phyloP scores from a whole-genome alignment of 2,888 invertebrate species.

The Luperina testacea region DNA sequence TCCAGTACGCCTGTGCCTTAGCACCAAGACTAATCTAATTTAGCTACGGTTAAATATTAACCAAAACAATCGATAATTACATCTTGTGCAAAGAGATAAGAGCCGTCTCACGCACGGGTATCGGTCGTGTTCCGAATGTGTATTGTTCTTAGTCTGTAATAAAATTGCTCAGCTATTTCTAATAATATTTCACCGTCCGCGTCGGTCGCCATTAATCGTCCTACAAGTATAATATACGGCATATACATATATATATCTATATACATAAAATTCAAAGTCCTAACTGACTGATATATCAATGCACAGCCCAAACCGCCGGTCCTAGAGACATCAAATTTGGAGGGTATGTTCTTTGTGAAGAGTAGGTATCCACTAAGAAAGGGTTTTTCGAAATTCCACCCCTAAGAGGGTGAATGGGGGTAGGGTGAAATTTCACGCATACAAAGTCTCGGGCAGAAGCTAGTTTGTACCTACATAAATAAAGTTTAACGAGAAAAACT shows the following conservation, averaged over 20 bases:
- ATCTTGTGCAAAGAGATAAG: constrained; percentile 67
- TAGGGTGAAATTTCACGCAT: no score
- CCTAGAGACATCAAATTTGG: no score
- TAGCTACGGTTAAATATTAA: constrained; percentile 66
- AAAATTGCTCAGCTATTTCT: constrained; percentile 44
- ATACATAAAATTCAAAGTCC: no score
- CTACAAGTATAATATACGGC: not conserved
- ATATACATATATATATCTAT: not conserved
- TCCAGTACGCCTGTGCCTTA: constrained; percentile 56
- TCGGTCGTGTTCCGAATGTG: constrained; percentile 56
- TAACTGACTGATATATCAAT: no score
- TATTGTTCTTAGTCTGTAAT: constrained; percentile 42
- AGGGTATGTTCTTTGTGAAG: no score
- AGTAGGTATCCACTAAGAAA: no score
- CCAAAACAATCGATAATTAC: constrained; percentile 71
- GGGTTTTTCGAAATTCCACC: no score
- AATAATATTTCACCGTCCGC: constrained; percentile 38
- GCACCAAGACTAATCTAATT: constrained; percentile 65
- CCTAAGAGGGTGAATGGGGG: no score
- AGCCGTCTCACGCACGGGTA: constrained; percentile 57
- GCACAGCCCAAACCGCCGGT: no score
- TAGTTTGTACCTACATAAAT: constrained; percentile 7
- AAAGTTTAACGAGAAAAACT: constrained; percentile 25
- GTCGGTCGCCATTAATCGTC: constrained; percentile 20
- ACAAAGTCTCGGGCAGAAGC: no score